Conservation (phyloP, 2,113 vertebrate genomes). For the Carassius gibelio region DNA sequence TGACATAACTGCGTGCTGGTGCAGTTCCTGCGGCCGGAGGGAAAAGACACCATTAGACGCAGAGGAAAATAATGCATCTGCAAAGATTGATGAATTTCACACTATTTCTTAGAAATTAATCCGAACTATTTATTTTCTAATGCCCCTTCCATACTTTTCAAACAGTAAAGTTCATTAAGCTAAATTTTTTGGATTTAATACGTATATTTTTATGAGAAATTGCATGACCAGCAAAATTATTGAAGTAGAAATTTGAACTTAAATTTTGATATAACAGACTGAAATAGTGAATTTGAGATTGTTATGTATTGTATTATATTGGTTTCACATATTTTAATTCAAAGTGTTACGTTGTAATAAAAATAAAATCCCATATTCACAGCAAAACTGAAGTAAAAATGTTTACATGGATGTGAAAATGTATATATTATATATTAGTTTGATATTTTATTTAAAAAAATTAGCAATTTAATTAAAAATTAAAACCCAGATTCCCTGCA, state of each 20-base stretch:
- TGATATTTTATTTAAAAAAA: neutral
- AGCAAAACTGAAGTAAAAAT: neutral
- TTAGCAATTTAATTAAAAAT: neutral
- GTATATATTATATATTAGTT: neutral
- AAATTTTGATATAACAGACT: neutral
- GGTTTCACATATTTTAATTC: neutral
- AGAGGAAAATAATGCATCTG: too few species aligned
- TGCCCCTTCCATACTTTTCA: neutral
- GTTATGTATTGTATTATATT: too few species aligned
- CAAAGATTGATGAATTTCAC: neutral
- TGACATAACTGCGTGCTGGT: conserved; percentile 93
- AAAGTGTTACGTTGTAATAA: neutral
- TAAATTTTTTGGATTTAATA: neutral
- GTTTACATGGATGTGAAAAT: neutral
- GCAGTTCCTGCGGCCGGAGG: conserved; percentile 89
- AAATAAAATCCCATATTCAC: neutral
- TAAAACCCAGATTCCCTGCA: too few species aligned
- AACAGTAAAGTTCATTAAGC: neutral
- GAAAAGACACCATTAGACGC: conserved; percentile 76
- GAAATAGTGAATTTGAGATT: neutral
- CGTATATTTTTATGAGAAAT: neutral
- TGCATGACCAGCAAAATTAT: neutral
- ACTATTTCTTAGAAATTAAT: neutral
- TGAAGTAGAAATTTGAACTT: neutral
- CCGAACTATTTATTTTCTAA: neutral